These are phyloP conservation scores for Tetrapedia diversipes DNA, from an alignment of 2,888 invertebrate species.

Conservation along the genomic window DNA sequence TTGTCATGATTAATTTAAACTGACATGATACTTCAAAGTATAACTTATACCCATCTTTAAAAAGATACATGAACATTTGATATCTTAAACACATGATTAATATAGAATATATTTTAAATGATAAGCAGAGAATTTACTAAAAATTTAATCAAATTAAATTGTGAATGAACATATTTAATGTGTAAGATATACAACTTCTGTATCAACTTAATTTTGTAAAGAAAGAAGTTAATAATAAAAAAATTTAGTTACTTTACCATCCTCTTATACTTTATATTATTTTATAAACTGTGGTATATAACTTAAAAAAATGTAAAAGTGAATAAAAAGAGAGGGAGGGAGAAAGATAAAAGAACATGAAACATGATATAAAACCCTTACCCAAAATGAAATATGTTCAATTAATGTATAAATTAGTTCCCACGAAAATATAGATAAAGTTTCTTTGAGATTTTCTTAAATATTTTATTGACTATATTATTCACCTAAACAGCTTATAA, in stretches of 20 bases:
- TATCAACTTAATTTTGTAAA: slow-evolving; percentile 1
- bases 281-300: no score
- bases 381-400: slow-evolving; percentile 37
- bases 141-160: slow-evolving; percentile 8
- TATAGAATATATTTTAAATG: neutral
- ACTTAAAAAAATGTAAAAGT: slow-evolving; percentile 3
- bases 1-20: slow-evolving; percentile 11
- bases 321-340: slow-evolving; percentile 2
- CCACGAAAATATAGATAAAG: slow-evolving; percentile 12
- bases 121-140: neutral
- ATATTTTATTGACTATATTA: slow-evolving; percentile 39
- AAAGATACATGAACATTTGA: neutral
- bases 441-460: slow-evolving; percentile 37
- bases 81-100: neutral
- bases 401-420: slow-evolving; percentile 21
- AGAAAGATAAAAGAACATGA: slow-evolving; percentile 11
- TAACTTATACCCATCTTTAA: slow-evolving; percentile 1
- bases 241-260: neutral
- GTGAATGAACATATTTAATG: slow-evolving; percentile 7
- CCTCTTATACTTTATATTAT: neutral
- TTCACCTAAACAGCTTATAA: slow-evolving; percentile 66
- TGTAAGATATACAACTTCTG: neutral
- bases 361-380: slow-evolving; percentile 38
- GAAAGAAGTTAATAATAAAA: neutral
- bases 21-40: neutral